Conservation (phyloP, 2,888 invertebrate genomes). For the Napeogenes sylphis region DNA sequence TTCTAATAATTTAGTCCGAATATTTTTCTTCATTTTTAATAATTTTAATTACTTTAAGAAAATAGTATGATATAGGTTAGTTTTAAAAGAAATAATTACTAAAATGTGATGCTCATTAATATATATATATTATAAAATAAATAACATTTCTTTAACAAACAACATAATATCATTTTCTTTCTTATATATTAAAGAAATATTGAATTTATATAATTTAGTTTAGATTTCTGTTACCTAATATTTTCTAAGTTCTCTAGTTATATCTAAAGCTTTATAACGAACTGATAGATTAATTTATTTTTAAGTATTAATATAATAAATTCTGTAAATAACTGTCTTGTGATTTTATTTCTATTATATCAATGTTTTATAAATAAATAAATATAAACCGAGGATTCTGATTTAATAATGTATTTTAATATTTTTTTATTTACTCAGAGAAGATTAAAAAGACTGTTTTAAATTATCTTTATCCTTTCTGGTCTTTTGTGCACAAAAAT, state of each 20-base stretch:
- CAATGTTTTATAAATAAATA: not conserved
- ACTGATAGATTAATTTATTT: constrained; percentile 73
- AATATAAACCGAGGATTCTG: not conserved
- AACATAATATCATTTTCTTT: too few species aligned
- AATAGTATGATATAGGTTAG: constrained; percentile 16
- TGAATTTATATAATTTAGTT: too few species aligned
- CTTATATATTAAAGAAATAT: too few species aligned
- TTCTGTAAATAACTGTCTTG: constrained; percentile 24
- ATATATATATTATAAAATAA: constrained; percentile 19
- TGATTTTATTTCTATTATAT: constrained; percentile 29
- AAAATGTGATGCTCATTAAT: constrained; percentile 65
- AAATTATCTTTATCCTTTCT: too few species aligned
- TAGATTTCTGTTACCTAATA: constrained; percentile 32
- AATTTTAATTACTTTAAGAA: too few species aligned
- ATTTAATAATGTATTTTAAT: too few species aligned
- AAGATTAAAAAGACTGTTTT: too few species aligned
- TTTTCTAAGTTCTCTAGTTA: constrained; percentile 38
- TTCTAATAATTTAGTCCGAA: too few species aligned
- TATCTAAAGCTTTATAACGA: constrained; percentile 53
- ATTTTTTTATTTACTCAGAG: too few species aligned
- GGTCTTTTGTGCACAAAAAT: too few species aligned
- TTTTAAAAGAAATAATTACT: constrained; percentile 33
- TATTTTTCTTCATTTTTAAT: too few species aligned
- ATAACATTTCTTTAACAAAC: constrained; percentile 10
- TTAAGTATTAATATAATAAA: constrained; percentile 56